Evolutionary conservation across 2,888 invertebrate species (phyloP).

Genomic region (Fragum whitleyi): DNA sequence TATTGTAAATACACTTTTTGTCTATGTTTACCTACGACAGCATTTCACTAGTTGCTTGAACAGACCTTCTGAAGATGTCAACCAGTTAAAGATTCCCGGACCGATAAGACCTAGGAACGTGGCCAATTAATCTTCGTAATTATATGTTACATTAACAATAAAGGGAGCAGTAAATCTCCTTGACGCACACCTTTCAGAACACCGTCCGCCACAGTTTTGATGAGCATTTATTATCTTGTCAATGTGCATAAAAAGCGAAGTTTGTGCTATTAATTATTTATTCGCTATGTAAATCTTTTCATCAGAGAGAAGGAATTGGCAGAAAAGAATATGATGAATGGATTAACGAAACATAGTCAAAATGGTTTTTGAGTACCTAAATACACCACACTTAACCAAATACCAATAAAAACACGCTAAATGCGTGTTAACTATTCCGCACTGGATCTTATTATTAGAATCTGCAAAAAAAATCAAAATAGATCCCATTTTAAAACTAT

Average conservation of each 20-base stretch:
- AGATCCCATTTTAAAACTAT: no score
- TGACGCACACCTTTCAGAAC: slow-evolving; percentile 32
- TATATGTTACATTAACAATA: slow-evolving; percentile 36
- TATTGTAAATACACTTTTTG: no score
- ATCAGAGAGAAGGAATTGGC: neutral
- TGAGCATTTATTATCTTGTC: slow-evolving; percentile 27
- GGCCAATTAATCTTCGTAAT: slow-evolving; percentile 32
- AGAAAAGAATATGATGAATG: neutral
- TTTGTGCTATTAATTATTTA: slow-evolving; percentile 19
- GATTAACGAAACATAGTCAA: neutral
- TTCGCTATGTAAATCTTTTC: slow-evolving; percentile 8
- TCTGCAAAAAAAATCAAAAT: no score
- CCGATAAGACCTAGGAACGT: slow-evolving; percentile 31
- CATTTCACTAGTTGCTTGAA: neutral
- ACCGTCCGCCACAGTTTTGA: slow-evolving; percentile 11
- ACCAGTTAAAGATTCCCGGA: slow-evolving; percentile 49
- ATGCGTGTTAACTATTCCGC: no score
- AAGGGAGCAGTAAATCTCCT: slow-evolving; percentile 38
- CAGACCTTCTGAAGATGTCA: slow-evolving; percentile 37
- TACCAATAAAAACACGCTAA: no score
- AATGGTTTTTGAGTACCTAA: neutral
- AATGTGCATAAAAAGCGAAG: slow-evolving; percentile 8
- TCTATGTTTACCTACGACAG: neutral
- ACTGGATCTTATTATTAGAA: no score
- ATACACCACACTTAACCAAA: neutral